phyloP scores from a whole-genome alignment of 2,113 vertebrate genomes.

The Brachyistius frenatus region DNA sequence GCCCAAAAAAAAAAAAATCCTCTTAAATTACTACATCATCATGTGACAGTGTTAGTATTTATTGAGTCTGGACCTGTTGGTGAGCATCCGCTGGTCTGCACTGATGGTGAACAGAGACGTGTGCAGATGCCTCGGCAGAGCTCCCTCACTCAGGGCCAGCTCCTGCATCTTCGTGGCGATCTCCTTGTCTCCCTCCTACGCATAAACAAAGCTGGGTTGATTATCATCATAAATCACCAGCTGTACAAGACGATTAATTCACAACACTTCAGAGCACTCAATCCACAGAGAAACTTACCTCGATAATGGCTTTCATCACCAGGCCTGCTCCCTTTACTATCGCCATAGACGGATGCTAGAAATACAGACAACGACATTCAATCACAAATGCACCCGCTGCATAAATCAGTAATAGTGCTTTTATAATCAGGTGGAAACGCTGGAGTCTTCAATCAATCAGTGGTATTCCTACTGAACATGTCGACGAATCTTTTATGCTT shows the following conservation, averaged over 20 bases:
- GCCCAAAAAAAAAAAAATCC: background rate
- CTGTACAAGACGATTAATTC: background rate
- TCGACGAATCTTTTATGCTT: background rate
- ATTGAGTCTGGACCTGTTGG: conserved; percentile 88
- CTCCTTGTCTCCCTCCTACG: conserved; percentile 97
- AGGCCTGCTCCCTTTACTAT: conserved; percentile 98
- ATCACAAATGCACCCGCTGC: background rate
- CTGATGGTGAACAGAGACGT: conserved; percentile 98
- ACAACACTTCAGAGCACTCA: background rate
- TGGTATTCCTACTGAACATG: background rate
- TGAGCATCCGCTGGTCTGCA: conserved; percentile 97
- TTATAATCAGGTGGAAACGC: background rate
- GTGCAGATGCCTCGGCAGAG: conserved; percentile 95
- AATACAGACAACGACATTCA: conserved; percentile 12
- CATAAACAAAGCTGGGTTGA: conserved; percentile 1
- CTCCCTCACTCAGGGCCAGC: conserved; percentile 97
- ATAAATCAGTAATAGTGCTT: background rate
- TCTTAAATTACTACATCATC: background rate
- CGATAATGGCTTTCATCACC: conserved; percentile 99
- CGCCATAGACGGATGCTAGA: conserved; percentile 98
- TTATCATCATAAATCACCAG: background rate
- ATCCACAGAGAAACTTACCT: conserved; percentile 85
- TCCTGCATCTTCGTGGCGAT: conserved; percentile 99
- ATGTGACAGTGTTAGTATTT: background rate
- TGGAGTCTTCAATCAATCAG: too few relatives aligned